Conservation (phyloP, 2,113 vertebrate genomes). For the Lethenteron camtschaticum region DNA sequence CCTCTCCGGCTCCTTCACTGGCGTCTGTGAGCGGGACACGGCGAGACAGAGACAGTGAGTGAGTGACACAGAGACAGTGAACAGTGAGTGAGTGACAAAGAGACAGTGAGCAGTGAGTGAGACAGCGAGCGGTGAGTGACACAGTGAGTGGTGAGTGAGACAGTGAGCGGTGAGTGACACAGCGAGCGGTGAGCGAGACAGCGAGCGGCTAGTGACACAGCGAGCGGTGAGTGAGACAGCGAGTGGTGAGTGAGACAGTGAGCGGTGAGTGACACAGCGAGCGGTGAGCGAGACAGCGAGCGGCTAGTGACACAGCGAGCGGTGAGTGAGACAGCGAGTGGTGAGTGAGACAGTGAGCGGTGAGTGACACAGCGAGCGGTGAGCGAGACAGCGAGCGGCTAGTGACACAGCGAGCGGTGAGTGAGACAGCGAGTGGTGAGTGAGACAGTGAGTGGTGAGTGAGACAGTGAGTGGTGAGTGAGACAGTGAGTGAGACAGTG, state of each 20-base stretch:
- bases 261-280: not conserved
- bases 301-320: not conserved
- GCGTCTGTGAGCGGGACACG: not conserved
- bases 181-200: not conserved
- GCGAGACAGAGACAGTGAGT: not conserved
- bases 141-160: not conserved
- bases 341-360: not conserved
- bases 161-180: not conserved
- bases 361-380: not conserved
- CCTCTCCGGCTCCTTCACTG: slow-evolving; percentile 1
- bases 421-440: not conserved
- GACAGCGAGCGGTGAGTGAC: not conserved
- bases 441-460: not conserved
- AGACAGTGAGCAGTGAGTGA: not conserved
- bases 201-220: not conserved
- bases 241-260: not conserved
- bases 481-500: not conserved
- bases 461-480: not conserved
- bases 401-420: not conserved
- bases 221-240: not conserved
- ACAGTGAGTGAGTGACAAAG: not conserved
- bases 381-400: not conserved
- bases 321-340: not conserved
- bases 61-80: not conserved
- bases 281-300: not conserved